These are phyloP conservation scores for Romanogobio albipinnatus DNA, from an alignment of 2,113 vertebrate genomes.

Conservation along the genomic window DNA sequence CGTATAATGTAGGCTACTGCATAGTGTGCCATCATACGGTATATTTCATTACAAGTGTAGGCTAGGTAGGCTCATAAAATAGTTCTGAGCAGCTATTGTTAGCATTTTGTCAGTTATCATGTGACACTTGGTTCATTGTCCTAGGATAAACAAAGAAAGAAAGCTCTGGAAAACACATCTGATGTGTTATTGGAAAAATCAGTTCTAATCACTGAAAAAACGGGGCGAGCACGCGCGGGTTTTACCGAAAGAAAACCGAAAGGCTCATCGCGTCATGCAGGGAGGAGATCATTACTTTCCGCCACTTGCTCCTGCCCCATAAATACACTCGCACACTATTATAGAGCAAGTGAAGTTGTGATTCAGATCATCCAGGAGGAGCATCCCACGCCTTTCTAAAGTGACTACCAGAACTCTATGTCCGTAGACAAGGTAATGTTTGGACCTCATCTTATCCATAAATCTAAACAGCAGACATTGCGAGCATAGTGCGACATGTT, in stretches of 20 bases:
- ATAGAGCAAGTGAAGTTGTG: neutral
- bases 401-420: neutral
- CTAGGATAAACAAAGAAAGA: neutral
- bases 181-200: neutral
- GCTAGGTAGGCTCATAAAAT: neutral
- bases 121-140: neutral
- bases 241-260: conserved; percentile 15
- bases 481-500: neutral
- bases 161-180: neutral
- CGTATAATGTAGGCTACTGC: too few relatives aligned
- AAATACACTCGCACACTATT: conserved; percentile 38
- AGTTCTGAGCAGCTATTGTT: neutral
- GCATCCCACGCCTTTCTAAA: neutral
- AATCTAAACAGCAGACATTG: neutral
- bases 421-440: neutral
- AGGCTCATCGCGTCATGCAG: conserved; percentile 23
- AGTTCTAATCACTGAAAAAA: neutral
- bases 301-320: conserved; percentile 16
- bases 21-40: neutral
- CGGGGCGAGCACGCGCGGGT: neutral
- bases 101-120: too few relatives aligned
- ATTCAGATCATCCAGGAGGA: neutral
- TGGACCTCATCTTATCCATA: neutral
- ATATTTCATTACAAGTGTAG: neutral
- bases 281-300: conserved; percentile 54